These are phyloP conservation scores for Hemibagrus guttatus DNA, from an alignment of 2,797 vertebrate genomes.

Conservation along the genomic window DNA sequence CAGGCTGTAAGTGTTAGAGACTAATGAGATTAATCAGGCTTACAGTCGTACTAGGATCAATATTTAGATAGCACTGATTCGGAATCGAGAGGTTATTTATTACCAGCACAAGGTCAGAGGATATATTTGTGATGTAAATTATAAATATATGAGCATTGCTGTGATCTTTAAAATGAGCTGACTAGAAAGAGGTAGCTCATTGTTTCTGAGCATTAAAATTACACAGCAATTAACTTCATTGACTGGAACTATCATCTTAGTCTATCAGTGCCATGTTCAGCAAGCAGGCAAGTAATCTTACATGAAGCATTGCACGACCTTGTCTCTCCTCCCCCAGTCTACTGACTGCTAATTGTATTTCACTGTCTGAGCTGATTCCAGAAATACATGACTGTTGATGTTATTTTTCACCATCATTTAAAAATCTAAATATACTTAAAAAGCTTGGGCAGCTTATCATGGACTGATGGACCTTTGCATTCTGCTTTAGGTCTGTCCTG, in stretches of 20 bases:
- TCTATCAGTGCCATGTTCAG: slow-evolving; percentile 44
- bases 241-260: slow-evolving; percentile 35
- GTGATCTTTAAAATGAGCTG: slow-evolving; percentile 22
- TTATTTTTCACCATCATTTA: slow-evolving; percentile 16
- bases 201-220: slow-evolving; percentile 38
- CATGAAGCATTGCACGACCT: slow-evolving; percentile 41
- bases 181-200: slow-evolving; percentile 14
- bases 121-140: slow-evolving; percentile 20
- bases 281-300: slow-evolving; percentile 48
- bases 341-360: slow-evolving; percentile 45
- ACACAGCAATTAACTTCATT: slow-evolving; percentile 47
- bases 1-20: slow-evolving; percentile 18
- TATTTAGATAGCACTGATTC: slow-evolving; percentile 36
- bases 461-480: slow-evolving; percentile 24
- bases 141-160: slow-evolving; percentile 4
- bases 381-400: slow-evolving; percentile 19
- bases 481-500: slow-evolving; percentile 32
- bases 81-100: slow-evolving; percentile 23
- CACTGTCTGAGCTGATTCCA: slow-evolving; percentile 20
- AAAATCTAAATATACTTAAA: slow-evolving; percentile 16
- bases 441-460: slow-evolving; percentile 10
- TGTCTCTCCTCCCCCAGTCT: slow-evolving; percentile 17
- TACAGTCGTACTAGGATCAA: slow-evolving; percentile 35
- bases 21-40: slow-evolving; percentile 41
- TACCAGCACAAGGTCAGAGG: slow-evolving; percentile 13